These are phyloP conservation scores for Rhineura floridana DNA, from an alignment of 2,113 vertebrate genomes.

Conservation along the genomic window DNA sequence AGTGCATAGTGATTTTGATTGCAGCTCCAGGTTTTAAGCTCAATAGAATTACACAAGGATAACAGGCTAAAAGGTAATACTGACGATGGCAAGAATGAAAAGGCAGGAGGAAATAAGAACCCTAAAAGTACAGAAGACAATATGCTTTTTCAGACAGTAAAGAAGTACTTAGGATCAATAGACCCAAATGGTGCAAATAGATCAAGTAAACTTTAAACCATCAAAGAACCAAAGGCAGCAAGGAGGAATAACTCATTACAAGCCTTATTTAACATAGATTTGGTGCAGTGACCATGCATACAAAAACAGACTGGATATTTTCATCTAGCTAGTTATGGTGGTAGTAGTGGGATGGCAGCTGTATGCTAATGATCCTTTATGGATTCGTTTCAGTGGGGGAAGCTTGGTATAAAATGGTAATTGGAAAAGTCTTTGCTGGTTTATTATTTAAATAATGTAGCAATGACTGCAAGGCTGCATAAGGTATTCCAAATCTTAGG, in stretches of 20 bases:
- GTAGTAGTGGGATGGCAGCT: neutral
- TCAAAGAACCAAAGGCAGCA: neutral
- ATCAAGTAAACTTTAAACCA: slow-evolving; percentile 10
- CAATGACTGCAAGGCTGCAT: neutral
- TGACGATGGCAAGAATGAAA: neutral
- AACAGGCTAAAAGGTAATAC: neutral
- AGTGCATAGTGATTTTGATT: neutral
- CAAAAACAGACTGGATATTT: slow-evolving; percentile 37
- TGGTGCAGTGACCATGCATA: slow-evolving; percentile 24
- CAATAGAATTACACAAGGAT: neutral
- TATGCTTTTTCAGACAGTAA: neutral
- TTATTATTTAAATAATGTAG: slow-evolving; percentile 21
- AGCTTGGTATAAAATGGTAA: slow-evolving; percentile 17
- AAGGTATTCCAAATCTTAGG: neutral
- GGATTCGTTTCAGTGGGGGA: neutral
- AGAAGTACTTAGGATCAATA: neutral
- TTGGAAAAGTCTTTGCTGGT: slow-evolving; percentile 20
- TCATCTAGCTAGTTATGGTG: slow-evolving; percentile 3
- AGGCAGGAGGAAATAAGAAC: neutral
- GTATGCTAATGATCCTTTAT: slow-evolving; percentile 9
- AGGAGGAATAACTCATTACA: slow-evolving; percentile 43
- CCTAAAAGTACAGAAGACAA: neutral
- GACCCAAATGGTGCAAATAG: neutral
- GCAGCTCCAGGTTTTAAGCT: neutral
- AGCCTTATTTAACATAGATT: slow-evolving; percentile 33